These are phyloP conservation scores for Gisinianus flammeolus DNA, from an alignment of 2,888 invertebrate genomes.

Conservation along the genomic window DNA sequence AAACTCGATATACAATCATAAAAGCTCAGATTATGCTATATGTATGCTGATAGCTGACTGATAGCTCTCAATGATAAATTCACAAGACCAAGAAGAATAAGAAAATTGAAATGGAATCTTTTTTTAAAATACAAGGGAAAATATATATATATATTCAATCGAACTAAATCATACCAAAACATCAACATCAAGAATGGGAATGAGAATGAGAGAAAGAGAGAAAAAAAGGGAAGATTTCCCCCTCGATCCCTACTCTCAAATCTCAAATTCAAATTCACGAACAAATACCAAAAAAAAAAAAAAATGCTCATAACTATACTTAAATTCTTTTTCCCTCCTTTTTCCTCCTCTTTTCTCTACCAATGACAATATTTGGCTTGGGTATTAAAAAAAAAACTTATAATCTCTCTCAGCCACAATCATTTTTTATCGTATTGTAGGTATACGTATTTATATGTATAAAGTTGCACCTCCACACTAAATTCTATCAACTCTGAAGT, in stretches of 20 bases:
- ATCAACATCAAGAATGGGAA: not conserved
- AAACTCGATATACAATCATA: not conserved
- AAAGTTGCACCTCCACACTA: slow-evolving; percentile 19
- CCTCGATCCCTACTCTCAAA: not conserved
- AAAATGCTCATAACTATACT: too few species aligned
- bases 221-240: not conserved
- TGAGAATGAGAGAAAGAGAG: not conserved
- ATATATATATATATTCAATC: not conserved
- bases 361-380: slow-evolving; percentile 52
- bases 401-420: slow-evolving; percentile 47
- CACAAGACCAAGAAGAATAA: not conserved
- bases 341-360: slow-evolving; percentile 14
- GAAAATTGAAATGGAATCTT: slow-evolving; percentile 35
- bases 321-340: not conserved
- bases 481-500: not conserved
- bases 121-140: not conserved
- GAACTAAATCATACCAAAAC: not conserved
- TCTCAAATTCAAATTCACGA: not conserved
- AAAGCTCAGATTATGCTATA: not conserved
- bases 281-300: too few species aligned
- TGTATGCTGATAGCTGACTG: not conserved
- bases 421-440: too few species aligned
- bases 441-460: too few species aligned
- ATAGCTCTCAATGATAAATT: too few species aligned
- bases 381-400: slow-evolving; percentile 52